Base-by-base conservation (phyloP, 2,888 invertebrate genomes). In the Encarsia formosa region DNA sequence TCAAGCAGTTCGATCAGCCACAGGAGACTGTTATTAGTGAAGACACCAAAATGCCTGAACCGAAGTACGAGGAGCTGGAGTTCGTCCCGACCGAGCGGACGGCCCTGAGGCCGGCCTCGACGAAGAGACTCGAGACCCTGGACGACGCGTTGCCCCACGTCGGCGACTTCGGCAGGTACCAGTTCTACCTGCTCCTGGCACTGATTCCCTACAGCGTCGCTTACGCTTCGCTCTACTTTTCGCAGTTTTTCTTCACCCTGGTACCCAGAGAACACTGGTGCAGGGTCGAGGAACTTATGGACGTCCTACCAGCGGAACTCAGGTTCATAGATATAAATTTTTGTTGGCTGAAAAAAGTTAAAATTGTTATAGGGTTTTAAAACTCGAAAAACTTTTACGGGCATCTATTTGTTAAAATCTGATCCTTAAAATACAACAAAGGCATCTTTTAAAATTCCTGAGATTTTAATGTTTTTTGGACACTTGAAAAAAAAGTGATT, bases 141-240 rank as follows among this genome's bases (percentile, higher is more conserved):
- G 78, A 78, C 59, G 76, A 77, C 43, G 66, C 78, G 39, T 59
- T 78, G 40, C 75, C 76, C 1, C 67, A 75, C 53, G 71, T 78
- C 22, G 79, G 79, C 2, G 77, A 77, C 57, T 78, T 77, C 60
- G 79, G 78, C 22, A 62, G 67, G 51, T 79, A 78, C 59, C 79
- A 79, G 61, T 74, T 76, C 62, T 61, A 71, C 16, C 65, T 78
- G 8, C 72, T 78, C 48, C 37, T 76, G 3, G 63, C 76, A 16
- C 63, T 78, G 55, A 68, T 78, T 39, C 79, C 79, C 1, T 78
- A 76, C 57, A 73, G 73, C 42, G 67, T 76, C 22, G 73, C 75
- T 40, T 77, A 78, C 41, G 75, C 76, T 8, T 74, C 74, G 46
- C 72, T 78, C 1, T 77, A 79, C 55, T 79, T 79, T 62, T 73